Evolutionary conservation across 2,113 vertebrate species (phyloP).

Genomic region (Puma concolor): DNA sequence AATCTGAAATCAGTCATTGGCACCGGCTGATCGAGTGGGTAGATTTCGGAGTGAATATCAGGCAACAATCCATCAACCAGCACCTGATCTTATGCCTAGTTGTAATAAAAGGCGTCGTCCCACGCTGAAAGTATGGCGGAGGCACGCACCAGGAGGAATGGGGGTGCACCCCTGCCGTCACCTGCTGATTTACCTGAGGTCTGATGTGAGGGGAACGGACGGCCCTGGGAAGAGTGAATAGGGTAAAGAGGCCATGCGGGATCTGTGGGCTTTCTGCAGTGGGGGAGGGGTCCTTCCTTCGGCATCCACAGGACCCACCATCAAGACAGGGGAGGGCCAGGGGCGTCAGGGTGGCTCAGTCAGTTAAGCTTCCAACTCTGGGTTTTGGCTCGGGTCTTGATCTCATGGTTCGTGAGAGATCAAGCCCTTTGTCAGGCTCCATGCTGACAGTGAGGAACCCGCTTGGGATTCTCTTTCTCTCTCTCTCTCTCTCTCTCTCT

Average conservation of each 20-base stretch:
- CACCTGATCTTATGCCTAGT: not conserved
- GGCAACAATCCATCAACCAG: not conserved
- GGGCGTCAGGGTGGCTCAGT: no score
- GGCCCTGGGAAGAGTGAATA: not conserved
- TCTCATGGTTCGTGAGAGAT: no score
- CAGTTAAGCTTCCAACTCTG: no score
- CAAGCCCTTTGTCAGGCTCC: no score
- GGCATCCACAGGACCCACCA: not conserved
- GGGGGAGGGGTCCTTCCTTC: not conserved
- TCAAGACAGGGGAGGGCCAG: not conserved
- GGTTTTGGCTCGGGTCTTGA: no score
- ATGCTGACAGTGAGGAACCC: no score
- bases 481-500: no score
- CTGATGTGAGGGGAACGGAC: not conserved
- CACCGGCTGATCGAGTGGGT: not conserved
- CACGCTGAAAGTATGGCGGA: not conserved
- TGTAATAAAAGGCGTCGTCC: not conserved
- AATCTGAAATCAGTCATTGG: not conserved
- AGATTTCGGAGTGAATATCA: not conserved
- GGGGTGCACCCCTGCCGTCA: not conserved
- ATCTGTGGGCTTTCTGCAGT: not conserved
- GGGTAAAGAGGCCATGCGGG: no score
- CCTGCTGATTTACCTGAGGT: not conserved
- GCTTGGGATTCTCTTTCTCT: no score
- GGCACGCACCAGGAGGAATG: not conserved